Evolutionary conservation across 2,797 vertebrate species (phyloP).

Genomic region (Melopsittacus undulatus): DNA sequence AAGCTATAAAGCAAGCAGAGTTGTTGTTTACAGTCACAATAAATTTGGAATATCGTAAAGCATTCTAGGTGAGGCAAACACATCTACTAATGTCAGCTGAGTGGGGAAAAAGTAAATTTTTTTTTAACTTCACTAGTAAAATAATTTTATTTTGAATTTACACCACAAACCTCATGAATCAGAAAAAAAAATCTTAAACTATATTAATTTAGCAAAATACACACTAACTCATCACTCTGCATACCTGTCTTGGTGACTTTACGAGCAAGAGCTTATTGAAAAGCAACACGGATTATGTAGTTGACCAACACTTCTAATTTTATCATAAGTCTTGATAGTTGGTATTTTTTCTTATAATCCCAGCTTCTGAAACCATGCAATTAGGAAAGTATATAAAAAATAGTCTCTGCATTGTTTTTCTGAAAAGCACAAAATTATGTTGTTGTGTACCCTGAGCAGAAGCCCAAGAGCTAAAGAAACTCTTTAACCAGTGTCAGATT

Average conservation of each 20-base stretch:
- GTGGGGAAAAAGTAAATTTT: background rate
- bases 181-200: background rate
- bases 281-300: background rate
- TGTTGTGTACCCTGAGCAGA: background rate
- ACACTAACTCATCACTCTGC: background rate
- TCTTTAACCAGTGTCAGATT: background rate
- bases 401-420: background rate
- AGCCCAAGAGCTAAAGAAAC: background rate
- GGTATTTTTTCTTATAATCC: background rate
- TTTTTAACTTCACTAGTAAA: background rate
- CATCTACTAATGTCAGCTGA: background rate
- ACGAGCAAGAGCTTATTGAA: background rate
- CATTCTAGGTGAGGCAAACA: slow-evolving; percentile 11
- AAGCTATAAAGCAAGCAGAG: slow-evolving; percentile 64
- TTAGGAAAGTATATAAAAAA: background rate
- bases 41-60: slow-evolving; percentile 45
- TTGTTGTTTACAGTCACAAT: slow-evolving; percentile 63
- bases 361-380: background rate
- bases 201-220: background rate
- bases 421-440: background rate
- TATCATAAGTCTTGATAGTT: background rate
- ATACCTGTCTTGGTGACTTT: background rate
- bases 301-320: background rate
- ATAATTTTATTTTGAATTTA: background rate
- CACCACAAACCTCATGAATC: background rate